Percentiles rank a stretch among this genome's conserved stretches.
These are phyloP conservation scores for Zaprionus capensis DNA, from an alignment of 1,140 invertebrate species.

Conservation along the genomic window DNA sequence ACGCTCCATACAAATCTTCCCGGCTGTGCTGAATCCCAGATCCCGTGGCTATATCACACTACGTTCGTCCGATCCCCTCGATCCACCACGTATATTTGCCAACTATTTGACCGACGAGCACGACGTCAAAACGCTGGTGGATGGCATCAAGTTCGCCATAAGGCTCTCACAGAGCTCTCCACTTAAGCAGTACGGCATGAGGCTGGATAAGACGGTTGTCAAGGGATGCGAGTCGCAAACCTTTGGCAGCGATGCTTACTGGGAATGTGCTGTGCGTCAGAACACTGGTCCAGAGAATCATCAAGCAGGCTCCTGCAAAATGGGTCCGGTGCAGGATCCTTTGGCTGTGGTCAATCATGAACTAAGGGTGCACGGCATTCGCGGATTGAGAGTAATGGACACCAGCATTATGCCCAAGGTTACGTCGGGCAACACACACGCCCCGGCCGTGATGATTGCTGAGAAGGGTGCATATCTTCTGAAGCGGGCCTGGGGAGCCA, in stretches of 20 bases:
- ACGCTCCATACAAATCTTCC: slow-evolving; percentile 87
- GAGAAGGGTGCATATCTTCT: slow-evolving; percentile 88
- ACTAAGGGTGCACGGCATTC: slow-evolving; percentile 86
- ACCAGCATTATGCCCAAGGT: slow-evolving; percentile 88
- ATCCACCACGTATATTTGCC: slow-evolving; percentile 92
- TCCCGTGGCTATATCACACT: slow-evolving; percentile 91
- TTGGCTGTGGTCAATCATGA: slow-evolving; percentile 86
- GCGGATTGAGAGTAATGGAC: slow-evolving; percentile 86
- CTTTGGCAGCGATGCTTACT: slow-evolving; percentile 91
- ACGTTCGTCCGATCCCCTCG: slow-evolving; percentile 90
- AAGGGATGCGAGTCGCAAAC: slow-evolving; percentile 89
- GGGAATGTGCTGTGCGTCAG: slow-evolving; percentile 91
- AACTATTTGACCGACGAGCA: slow-evolving; percentile 92
- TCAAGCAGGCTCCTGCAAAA: slow-evolving; percentile 90
- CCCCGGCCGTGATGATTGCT: slow-evolving; percentile 88
- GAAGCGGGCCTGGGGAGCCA: slow-evolving; percentile 87
- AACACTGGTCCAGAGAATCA: slow-evolving; percentile 93
- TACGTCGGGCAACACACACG: slow-evolving; percentile 87
- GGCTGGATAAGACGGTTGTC: slow-evolving; percentile 89
- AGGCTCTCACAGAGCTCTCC: slow-evolving; percentile 88
- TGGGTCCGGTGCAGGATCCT: slow-evolving; percentile 86
- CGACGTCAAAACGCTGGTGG: slow-evolving; percentile 90
- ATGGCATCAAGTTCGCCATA: slow-evolving; percentile 90
- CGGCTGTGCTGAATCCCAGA: slow-evolving; percentile 90
- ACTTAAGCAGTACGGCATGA: slow-evolving; percentile 89